Conservation (phyloP, 2,888 invertebrate species). For the Pseudococcus jackbeardsleyi region DNA sequence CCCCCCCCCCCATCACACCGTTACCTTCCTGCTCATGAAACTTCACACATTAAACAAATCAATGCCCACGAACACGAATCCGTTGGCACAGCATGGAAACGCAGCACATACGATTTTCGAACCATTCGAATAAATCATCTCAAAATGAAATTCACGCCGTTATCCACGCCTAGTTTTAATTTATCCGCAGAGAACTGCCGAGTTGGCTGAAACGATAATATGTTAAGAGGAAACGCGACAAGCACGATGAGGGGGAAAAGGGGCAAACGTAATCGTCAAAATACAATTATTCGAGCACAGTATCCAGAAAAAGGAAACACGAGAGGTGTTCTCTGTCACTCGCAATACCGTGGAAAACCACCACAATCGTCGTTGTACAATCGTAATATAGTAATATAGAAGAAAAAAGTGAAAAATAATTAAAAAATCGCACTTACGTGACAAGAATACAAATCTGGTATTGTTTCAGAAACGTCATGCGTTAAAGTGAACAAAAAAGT, state of each 20-base stretch:
- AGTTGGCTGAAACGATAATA: neutral
- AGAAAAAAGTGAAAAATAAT: conserved; percentile 24
- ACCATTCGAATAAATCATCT: neutral
- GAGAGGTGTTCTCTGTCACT: neutral
- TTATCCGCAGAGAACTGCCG: neutral
- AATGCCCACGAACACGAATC: no score
- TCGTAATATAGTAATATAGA: neutral
- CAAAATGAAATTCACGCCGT: neutral
- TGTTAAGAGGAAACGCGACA: neutral
- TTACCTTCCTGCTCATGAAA: no score
- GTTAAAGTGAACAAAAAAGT: conserved; percentile 26
- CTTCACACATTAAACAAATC: no score
- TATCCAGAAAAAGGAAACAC: neutral
- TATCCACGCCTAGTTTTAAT: conserved; percentile 18
- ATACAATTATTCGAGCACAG: conserved; percentile 1
- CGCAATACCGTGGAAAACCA: no score
- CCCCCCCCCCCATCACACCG: no score
- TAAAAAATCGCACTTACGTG: conserved; percentile 30
- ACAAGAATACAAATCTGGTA: conserved; percentile 28
- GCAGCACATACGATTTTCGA: neutral
- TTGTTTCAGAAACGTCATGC: conserved; percentile 37
- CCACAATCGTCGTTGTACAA: neutral
- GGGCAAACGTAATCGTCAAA: conserved; percentile 10
- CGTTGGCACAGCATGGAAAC: no score
- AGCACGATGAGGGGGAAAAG: neutral